phyloP scores from a whole-genome alignment of 2,113 vertebrate species.

The Verasper variegatus region DNA sequence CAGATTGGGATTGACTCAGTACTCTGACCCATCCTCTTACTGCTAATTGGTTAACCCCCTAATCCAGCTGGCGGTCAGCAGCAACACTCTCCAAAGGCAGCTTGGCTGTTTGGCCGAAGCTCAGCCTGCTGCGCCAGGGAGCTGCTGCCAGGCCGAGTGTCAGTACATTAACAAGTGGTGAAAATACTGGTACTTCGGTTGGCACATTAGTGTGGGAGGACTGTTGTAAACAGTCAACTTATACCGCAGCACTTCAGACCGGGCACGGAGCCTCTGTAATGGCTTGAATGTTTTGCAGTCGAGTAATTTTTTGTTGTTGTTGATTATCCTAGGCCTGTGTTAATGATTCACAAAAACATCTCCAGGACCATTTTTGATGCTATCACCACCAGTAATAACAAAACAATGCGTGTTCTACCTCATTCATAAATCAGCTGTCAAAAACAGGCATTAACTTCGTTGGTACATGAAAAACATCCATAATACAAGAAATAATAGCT shows the following conservation, averaged over 20 bases:
- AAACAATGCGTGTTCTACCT: neutral
- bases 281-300: conserved; percentile 14
- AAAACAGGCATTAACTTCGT: neutral
- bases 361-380: neutral
- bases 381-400: neutral
- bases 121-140: conserved; percentile 33
- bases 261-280: neutral
- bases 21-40: conserved; percentile 64
- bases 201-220: conserved; percentile 37
- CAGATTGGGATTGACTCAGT: conserved; percentile 67
- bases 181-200: conserved; percentile 38
- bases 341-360: neutral
- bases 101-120: conserved; percentile 46
- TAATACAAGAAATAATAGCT: neutral
- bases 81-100: conserved; percentile 50
- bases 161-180: conserved; percentile 47
- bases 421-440: neutral
- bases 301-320: conserved; percentile 7
- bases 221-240: conserved; percentile 38
- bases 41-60: conserved; percentile 75
- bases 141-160: conserved; percentile 44
- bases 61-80: conserved; percentile 69
- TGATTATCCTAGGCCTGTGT: too few species aligned
- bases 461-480: neutral
- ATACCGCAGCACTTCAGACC: neutral